phyloP scores from a whole-genome alignment of 2,113 vertebrate genomes.

The Thryonomys swinderianus region DNA sequence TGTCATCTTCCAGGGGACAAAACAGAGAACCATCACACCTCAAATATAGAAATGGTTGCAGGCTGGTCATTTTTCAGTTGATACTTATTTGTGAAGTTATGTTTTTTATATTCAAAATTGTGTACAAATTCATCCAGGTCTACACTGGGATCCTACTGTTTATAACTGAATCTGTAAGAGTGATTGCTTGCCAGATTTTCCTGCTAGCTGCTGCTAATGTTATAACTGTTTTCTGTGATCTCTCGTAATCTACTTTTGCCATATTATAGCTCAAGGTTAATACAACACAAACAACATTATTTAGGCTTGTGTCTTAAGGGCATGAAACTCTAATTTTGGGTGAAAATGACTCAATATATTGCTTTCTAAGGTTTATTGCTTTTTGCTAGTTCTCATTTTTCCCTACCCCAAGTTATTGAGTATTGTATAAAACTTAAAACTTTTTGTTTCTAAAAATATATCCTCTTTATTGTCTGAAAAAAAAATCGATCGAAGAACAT shows the following conservation, averaged over 20 bases:
- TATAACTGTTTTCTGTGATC: constrained; percentile 69
- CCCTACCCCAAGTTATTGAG: constrained; percentile 68
- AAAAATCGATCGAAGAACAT: not conserved
- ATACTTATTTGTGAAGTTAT: constrained; percentile 41
- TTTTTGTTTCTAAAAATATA: constrained; percentile 70
- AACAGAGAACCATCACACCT: not conserved
- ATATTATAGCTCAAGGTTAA: constrained; percentile 76
- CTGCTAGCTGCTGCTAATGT: constrained; percentile 73
- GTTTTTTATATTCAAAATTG: constrained; percentile 41
- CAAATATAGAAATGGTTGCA: not conserved
- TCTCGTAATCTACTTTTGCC: constrained; percentile 75
- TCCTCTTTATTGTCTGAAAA: constrained; percentile 50
- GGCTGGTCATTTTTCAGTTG: constrained; percentile 5
- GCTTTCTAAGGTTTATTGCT: constrained; percentile 76
- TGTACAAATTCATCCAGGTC: not conserved
- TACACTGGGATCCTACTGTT: not conserved
- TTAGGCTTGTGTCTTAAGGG: constrained; percentile 75
- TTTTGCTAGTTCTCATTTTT: constrained; percentile 74
- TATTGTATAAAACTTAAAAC: constrained; percentile 68
- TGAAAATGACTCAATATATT: constrained; percentile 79
- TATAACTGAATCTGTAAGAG: constrained; percentile 62
- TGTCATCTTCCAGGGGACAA: not conserved
- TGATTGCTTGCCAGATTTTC: constrained; percentile 66
- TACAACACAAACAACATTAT: constrained; percentile 74
- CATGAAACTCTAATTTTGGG: constrained; percentile 73